These are phyloP conservation scores for Archivesica marissinica DNA, from an alignment of 1,140 invertebrate species.

Conservation along the genomic window DNA sequence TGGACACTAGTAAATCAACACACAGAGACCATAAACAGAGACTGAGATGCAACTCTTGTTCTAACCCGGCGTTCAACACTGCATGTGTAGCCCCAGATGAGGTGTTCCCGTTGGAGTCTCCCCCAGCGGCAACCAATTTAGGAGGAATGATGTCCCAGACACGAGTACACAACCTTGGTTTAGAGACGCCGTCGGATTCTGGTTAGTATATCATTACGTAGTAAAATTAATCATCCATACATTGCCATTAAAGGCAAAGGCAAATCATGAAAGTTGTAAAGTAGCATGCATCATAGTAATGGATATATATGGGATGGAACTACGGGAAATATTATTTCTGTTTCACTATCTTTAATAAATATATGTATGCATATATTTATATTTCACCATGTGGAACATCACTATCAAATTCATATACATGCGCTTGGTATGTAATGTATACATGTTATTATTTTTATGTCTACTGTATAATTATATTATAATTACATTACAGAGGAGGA, in stretches of 20 bases:
- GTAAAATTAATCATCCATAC: neutral
- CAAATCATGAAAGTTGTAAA: neutral
- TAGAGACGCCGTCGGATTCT: constrained; percentile 93
- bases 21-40: constrained; percentile 12
- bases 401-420: too few species aligned
- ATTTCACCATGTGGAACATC: too few species aligned
- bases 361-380: too few species aligned
- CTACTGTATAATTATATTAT: too few species aligned
- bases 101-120: constrained; percentile 71
- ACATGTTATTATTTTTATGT: too few species aligned
- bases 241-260: too few species aligned
- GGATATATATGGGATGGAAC: neutral
- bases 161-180: constrained; percentile 87
- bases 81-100: constrained; percentile 77
- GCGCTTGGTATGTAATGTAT: too few species aligned
- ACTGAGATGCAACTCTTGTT: constrained; percentile 54
- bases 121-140: constrained; percentile 35
- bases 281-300: neutral
- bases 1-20: constrained; percentile 60
- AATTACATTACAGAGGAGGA: constrained; percentile 79
- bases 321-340: too few species aligned
- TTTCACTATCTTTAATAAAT: too few species aligned
- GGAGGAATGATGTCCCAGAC: constrained; percentile 84
- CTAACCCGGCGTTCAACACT: constrained; percentile 32
- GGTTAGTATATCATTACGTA: constrained; percentile 87